Percentiles rank a stretch among this genome's conserved stretches.
phyloP scores from a whole-genome alignment of 2,888 invertebrate genomes.

The Melipona beecheii region DNA sequence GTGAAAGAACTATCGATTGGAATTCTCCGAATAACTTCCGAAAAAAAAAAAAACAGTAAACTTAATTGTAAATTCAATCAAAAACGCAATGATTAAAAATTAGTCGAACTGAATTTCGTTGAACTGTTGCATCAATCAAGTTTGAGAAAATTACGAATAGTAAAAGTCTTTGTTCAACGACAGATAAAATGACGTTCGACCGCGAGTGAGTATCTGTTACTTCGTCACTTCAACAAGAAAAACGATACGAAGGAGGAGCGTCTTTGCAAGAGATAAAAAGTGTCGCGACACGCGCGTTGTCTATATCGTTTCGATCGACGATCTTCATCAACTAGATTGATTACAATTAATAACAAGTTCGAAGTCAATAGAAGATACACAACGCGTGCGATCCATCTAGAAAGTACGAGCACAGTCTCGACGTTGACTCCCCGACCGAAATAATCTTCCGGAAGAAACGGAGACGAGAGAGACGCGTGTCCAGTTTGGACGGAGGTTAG shows the following conservation, averaged over 20 bases:
- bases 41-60: too few species aligned
- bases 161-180: neutral
- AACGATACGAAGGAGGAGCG: neutral
- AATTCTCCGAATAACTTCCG: too few species aligned
- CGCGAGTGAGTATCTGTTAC: neutral
- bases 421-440: slow-evolving; percentile 30
- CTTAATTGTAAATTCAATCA: neutral
- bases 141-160: neutral
- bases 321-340: neutral
- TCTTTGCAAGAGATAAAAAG: neutral
- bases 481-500: neutral
- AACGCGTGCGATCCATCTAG: neutral
- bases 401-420: neutral
- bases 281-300: neutral
- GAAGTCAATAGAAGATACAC: neutral
- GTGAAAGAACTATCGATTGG: too few species aligned
- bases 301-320: neutral
- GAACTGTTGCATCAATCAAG: neutral
- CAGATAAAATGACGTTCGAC: neutral
- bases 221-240: neutral
- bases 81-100: neutral
- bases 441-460: slow-evolving; percentile 12
- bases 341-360: neutral
- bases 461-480: neutral
- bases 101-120: neutral